Evolutionary conservation across 2,113 vertebrate species (phyloP), one percentile per base, ranked within the genome.

Genomic region (Colius striatus): DNA sequence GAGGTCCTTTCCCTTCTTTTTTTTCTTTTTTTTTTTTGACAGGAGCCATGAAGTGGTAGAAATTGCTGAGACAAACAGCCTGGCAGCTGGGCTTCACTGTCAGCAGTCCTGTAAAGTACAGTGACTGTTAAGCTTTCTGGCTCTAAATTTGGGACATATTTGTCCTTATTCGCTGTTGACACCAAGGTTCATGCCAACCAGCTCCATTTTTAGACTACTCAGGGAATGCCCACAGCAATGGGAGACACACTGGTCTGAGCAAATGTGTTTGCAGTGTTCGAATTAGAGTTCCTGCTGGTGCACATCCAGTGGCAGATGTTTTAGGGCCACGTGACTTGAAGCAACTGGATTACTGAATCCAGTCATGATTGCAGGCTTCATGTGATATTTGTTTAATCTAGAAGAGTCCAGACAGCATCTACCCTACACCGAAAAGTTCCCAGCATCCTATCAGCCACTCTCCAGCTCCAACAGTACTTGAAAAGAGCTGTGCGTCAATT

Each of bases 281-380:
- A n/a, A 43, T 70, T 36, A 66, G 71, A 76, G 66, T 15, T 92
- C 48, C 50, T 84, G 77, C 80, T 75, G 70, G 34, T 57, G 32
- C 61, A 5, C 19, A 57, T 14, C 62, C 2, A 0, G 60, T 0
- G 0, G 48, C 1, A 3, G 29, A 16, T 58, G n/a, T n/a, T 89
- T 67, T 62, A 70, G 72, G 60, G 43, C 60, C 26, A 1, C 8
- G 71, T 13, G 29, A 71, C 38, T 73, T 6, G 8, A 67, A 80
- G 26, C 1, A 0, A 74, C 60, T 34, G 63, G 57, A 60, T 84
- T 88, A 86, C 68, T 84, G 79, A 89, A 90, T 63, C 57, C 76
- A 71, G 62, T 55, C 38, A 27, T 43, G 60, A 48, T 15, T 83
- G n/a, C 38, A 93, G 76, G 48, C 5, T 88, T 90, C 55, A 15